Percentiles rank a stretch among this genome's conserved stretches.
phyloP scores from a whole-genome alignment of 2,113 vertebrate genomes.

The Grammomys dolichurus region DNA sequence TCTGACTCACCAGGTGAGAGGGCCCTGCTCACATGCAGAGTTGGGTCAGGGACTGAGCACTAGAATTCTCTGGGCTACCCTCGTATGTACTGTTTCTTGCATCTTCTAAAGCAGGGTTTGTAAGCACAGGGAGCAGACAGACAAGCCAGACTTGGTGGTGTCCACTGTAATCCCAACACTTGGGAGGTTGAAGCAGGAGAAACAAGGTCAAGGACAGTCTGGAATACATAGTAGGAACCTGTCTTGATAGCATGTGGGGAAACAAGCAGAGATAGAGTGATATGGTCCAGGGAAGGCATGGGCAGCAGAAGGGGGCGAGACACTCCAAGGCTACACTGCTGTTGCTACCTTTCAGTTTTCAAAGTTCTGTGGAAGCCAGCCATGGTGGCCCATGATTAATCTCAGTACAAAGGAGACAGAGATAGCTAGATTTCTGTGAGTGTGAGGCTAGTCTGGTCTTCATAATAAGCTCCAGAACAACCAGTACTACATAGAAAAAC shows the following conservation, averaged over 20 bases:
- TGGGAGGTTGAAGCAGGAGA: neutral
- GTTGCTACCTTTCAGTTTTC: constrained; percentile 12
- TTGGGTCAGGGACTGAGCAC: neutral
- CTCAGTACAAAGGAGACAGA: neutral
- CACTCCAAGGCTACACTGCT: neutral
- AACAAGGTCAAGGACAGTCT: neutral
- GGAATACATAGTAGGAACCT: neutral
- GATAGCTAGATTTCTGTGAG: neutral
- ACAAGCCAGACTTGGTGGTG: neutral
- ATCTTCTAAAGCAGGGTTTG: neutral
- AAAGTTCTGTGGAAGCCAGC: neutral
- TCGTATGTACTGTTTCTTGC: neutral
- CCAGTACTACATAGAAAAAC: neutral
- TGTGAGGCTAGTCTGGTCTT: neutral
- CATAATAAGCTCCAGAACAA: neutral
- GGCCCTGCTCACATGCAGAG: neutral
- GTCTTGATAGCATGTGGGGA: too few species aligned
- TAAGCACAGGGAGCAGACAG: neutral
- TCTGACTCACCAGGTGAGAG: constrained; percentile 86
- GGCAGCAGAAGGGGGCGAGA: neutral
- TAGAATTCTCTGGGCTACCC: neutral
- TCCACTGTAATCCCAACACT: neutral
- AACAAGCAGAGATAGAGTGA: neutral
- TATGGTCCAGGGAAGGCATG: neutral
- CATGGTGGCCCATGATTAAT: neutral